phyloP scores from a whole-genome alignment of 2,113 vertebrate genomes.

The Brienomyrus brachyistius region DNA sequence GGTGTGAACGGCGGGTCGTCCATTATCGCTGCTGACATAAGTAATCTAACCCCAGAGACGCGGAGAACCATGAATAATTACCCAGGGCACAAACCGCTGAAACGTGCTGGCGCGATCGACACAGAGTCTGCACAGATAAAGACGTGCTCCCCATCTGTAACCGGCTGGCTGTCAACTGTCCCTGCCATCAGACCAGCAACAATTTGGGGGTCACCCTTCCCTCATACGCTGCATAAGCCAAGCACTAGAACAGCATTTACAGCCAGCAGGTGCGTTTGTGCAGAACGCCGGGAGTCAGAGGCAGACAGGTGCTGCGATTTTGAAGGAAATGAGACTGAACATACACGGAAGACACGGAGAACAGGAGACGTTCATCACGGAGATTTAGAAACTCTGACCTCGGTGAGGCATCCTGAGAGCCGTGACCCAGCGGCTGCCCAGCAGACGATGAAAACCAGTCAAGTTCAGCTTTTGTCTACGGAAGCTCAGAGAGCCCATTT shows the following conservation, averaged over 20 bases:
- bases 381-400: neutral
- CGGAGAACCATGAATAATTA: conserved; percentile 36
- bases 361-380: neutral
- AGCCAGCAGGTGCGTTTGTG: neutral
- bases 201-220: neutral
- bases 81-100: conserved; percentile 16
- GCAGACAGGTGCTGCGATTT: neutral
- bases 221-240: neutral
- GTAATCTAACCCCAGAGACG: conserved; percentile 35
- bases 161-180: neutral
- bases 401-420: neutral
- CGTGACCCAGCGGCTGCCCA: neutral
- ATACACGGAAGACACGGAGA: neutral
- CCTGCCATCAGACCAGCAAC: neutral
- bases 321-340: neutral
- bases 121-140: conserved; percentile 26
- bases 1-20: conserved; percentile 29
- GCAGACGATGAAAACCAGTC: neutral
- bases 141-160: conserved; percentile 26
- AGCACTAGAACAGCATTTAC: neutral
- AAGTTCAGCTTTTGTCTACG: neutral
- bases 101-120: conserved; percentile 16
- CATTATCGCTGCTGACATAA: conserved; percentile 42
- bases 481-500: neutral
- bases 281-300: neutral